phyloP scores from a whole-genome alignment of 1,140 invertebrate species.

The Oncopodura yosiiana region DNA sequence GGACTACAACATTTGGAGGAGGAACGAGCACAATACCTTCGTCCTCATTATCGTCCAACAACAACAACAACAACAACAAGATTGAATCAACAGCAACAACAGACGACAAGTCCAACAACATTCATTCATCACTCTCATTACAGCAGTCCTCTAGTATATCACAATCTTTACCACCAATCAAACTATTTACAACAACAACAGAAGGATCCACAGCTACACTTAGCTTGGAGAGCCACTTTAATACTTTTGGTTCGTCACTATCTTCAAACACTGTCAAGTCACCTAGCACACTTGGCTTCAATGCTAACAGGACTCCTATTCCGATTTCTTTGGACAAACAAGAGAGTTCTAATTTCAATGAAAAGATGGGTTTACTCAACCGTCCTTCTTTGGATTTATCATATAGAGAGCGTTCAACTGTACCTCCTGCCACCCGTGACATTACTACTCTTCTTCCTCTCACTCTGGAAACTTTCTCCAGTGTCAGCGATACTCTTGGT shows the following conservation, averaged over 20 bases:
- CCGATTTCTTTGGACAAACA: constrained; percentile 6
- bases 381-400: constrained; percentile 21
- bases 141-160: too few species aligned
- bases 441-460: constrained; percentile 34
- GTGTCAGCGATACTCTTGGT: constrained; percentile 30
- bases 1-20: not conserved
- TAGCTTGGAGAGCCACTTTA: constrained; percentile 5
- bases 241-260: constrained; percentile 20
- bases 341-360: constrained; percentile 15
- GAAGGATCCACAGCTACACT: not conserved
- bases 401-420: constrained; percentile 30
- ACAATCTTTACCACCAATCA: not conserved
- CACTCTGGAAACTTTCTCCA: constrained; percentile 35
- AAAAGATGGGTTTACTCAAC: constrained; percentile 30
- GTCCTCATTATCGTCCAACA: too few species aligned
- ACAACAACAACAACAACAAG: too few species aligned
- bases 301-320: constrained; percentile 1
- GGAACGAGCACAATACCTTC: not conserved
- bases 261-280: too few species aligned
- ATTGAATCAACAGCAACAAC: too few species aligned
- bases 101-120: too few species aligned
- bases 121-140: too few species aligned
- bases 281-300: not conserved
- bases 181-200: not conserved
- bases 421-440: constrained; percentile 31